Evolutionary conservation across 2,113 vertebrate genomes (phyloP), one percentile per base, ranked within the genome.

Genomic region (Mormyrus iriodes): DNA sequence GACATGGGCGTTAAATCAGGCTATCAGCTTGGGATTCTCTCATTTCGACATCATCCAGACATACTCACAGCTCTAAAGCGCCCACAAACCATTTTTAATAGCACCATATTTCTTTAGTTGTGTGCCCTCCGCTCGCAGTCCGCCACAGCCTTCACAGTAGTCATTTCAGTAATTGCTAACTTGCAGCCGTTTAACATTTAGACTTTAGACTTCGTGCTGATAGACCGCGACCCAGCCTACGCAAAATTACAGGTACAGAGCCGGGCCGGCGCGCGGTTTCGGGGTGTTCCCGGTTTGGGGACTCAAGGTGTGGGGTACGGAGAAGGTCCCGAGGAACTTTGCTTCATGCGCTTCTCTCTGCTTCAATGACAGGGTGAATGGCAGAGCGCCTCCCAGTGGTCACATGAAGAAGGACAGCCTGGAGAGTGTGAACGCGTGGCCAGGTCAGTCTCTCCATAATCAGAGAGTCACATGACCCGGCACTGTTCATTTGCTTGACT

Each of bases 371-470:
- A 93, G 91, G 55, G 87, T n/a, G 88, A 90, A 91, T 87, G 88
- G 89, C 79, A 87, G 91, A 88, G 90, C 88, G 42, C 69, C 83
- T 89, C 73, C 93, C 73, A 90, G 90, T 79, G 88, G 69, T 87
- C 92, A 90, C 88, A 53, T 91, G 61, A 91, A 85, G 87, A 92
- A 90, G 90, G 89, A 44, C 83, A 82, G 76, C 69, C 53, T 76
- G 89, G 89, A 91, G 87, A 88, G 91, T 85, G 90, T 90, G 85
- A 89, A 79, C 69, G 89, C 92, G 91, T 91, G 92, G 92, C 44
- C 93, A 90, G 94, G 92, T 94, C 79, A 90, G 86, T 48, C 21
- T 48, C 82, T 48, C 39, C 17, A 6, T 79, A 8, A 79, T 42
- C n/a, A 69, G 61, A 69, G 27, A 10, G 27, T n/a, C 73, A 9